These are phyloP conservation scores for Drosophila sordidula DNA, from an alignment of 2,888 invertebrate genomes.

Conservation along the genomic window DNA sequence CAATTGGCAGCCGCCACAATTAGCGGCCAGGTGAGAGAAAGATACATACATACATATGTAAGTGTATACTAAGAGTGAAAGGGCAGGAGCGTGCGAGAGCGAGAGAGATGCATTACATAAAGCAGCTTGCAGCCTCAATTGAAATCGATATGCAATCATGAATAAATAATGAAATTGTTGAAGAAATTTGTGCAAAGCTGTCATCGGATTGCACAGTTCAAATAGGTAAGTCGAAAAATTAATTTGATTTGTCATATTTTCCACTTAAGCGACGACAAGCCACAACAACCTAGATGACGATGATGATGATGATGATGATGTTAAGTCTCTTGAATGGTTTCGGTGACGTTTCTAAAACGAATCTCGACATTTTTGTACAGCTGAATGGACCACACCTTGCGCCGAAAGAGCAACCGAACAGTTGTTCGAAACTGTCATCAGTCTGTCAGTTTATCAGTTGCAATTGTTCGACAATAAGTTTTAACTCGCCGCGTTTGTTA, in stretches of 20 bases:
- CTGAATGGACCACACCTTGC: slow-evolving; percentile 32
- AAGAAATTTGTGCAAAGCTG: slow-evolving; percentile 34
- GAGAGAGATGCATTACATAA: slow-evolving; percentile 32
- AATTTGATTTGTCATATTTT: slow-evolving; percentile 49
- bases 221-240: slow-evolving; percentile 11
- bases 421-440: slow-evolving; percentile 29
- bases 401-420: slow-evolving; percentile 8
- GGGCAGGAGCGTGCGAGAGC: not conserved
- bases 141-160: slow-evolving; percentile 45
- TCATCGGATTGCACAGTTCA: slow-evolving; percentile 39
- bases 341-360: slow-evolving; percentile 4
- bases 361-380: slow-evolving; percentile 12
- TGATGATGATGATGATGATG: not conserved
- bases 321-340: slow-evolving; percentile 3
- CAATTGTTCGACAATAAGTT: slow-evolving; percentile 43
- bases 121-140: slow-evolving; percentile 23
- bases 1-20: slow-evolving; percentile 29
- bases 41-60: not conserved
- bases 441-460: slow-evolving; percentile 44
- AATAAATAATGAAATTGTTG: slow-evolving; percentile 31
- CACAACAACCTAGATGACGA: slow-evolving; percentile 6
- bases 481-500: slow-evolving; percentile 17
- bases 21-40: slow-evolving; percentile 13
- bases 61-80: not conserved
- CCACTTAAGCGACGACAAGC: slow-evolving; percentile 19